phyloP scores from a whole-genome alignment of 2,797 vertebrate genomes.

The Lacerta agilis region DNA sequence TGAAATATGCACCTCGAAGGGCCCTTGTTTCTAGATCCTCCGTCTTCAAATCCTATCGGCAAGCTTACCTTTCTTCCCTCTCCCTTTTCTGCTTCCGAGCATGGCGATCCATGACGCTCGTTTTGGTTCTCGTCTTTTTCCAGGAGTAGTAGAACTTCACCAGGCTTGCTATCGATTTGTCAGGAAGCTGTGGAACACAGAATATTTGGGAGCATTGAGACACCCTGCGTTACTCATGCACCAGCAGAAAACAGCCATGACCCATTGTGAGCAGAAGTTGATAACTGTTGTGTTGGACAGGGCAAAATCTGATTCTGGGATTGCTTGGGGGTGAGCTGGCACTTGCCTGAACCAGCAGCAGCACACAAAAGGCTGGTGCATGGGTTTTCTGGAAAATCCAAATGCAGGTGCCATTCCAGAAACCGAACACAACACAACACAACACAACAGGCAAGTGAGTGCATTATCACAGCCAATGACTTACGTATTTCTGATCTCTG shows the following conservation, averaged over 20 bases:
- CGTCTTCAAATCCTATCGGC: background rate
- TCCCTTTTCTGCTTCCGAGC: conserved; percentile 93
- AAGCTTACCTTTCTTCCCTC: conserved; percentile 90
- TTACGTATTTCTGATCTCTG: too few species aligned
- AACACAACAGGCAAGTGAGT: background rate
- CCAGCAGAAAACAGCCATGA: background rate
- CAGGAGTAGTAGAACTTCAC: conserved; percentile 97
- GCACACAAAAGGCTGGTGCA: background rate
- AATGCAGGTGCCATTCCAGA: background rate
- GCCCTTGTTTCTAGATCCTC: background rate
- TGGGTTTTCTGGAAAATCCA: background rate
- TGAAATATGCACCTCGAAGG: too few species aligned
- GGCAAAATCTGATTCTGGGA: too few species aligned
- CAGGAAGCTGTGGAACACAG: conserved; percentile 85
- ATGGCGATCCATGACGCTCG: conserved; percentile 95
- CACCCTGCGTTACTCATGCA: background rate
- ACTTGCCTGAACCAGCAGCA: background rate
- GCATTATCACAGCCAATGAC: too few species aligned
- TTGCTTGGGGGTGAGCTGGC: background rate
- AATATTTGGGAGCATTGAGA: conserved; percentile 34
- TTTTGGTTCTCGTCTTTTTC: conserved; percentile 97
- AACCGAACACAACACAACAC: background rate
- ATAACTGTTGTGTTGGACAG: background rate
- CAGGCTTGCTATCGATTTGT: conserved; percentile 94
- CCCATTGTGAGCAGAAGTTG: background rate